Conservation (phyloP, 1,140 invertebrate genomes). For the Bombus confusus region DNA sequence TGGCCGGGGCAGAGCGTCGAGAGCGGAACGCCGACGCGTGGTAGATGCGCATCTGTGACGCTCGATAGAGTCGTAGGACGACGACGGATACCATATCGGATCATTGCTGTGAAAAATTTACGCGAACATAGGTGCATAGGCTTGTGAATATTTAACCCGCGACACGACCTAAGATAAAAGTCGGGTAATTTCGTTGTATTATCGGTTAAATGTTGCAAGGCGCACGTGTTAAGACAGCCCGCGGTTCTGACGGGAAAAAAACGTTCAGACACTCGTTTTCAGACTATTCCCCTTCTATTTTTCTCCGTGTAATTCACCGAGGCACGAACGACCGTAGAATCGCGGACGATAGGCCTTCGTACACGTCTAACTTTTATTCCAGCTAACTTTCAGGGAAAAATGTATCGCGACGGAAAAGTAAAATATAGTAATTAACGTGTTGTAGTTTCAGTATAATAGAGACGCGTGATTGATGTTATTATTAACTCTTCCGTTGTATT, state of each 20-base stretch:
- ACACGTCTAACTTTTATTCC: background rate
- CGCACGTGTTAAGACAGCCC: constrained; percentile 2
- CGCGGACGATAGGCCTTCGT: background rate
- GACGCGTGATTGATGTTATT: background rate
- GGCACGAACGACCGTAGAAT: constrained; percentile 4
- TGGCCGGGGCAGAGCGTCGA: background rate
- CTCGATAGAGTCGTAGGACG: background rate
- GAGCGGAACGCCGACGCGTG: too few relatives aligned
- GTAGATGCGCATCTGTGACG: background rate
- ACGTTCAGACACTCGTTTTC: background rate
- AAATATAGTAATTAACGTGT: too few relatives aligned
- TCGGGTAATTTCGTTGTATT: constrained; percentile 39
- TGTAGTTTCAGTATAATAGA: background rate
- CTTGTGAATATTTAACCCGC: constrained; percentile 31
- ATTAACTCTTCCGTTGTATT: background rate
- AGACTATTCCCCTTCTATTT: background rate
- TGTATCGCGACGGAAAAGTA: too few relatives aligned
- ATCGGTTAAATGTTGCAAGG: constrained; percentile 40
- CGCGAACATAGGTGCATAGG: background rate
- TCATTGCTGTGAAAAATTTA: constrained; percentile 33
- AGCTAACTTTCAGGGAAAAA: background rate
- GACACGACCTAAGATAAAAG: constrained; percentile 31
- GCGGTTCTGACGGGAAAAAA: background rate
- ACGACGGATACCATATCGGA: too few relatives aligned
- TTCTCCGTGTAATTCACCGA: background rate